Evolutionary conservation across 1,140 invertebrate species (phyloP), one percentile per base, ranked within the genome.

Genomic region (Apis dorsata): DNA sequence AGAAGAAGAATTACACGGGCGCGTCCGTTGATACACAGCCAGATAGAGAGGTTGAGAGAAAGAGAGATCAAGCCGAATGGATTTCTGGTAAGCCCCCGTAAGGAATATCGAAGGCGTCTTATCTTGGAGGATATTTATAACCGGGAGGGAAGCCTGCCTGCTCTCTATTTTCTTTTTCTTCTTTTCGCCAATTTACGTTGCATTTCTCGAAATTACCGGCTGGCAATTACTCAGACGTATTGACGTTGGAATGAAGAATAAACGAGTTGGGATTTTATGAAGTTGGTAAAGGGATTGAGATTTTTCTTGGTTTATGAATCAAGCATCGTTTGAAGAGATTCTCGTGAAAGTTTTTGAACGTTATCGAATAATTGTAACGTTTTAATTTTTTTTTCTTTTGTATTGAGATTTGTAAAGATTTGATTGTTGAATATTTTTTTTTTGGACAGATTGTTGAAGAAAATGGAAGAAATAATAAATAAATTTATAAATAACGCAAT

Each of bases 121-220:
- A 82, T 77, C 80, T 60, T 24, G 60, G 11, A 62, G 63, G 73
- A 82, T 69, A 82, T 82, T 82, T 77, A 34, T 82, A 82, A 82
- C 74, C 80, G 44, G 44, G 11, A 3, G 21, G 7, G 21, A 1
- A 4, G 24, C 68, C 5, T 15, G 34, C 49, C 34, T 19, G 28
- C 34, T 34, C 63, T 34, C 28, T 65, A 24, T 28, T 9, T 9
- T 49, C 34, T 28, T 17, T 57, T 17, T 57, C 12, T 57, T 1
- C 12, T 57, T 55, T 65, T 44, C 24, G 68, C 59, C 79, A 75
- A 75, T 75, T 81, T 57, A 60, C 65, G 73, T 53, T 77, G 66
- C 66, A 53, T 65, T 34, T 55, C 55, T 77, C 49, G 44, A 70
- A 77, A 55, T 57, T 70, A 63, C 55, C 19, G 10, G 62, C 28